Conservation (phyloP, 2,888 invertebrate species). For the Listrodromus nycthemerus region DNA sequence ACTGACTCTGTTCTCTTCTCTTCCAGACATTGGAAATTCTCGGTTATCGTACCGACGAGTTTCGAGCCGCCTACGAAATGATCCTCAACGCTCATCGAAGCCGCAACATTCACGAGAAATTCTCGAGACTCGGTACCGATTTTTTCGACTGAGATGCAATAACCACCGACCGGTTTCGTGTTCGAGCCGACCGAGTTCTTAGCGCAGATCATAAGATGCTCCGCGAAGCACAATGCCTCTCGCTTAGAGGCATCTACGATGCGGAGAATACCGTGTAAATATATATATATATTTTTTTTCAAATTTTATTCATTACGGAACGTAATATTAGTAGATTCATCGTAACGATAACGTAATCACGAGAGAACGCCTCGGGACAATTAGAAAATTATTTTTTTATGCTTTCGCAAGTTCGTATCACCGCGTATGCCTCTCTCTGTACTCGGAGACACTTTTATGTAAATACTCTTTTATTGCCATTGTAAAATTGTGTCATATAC, state of each 20-base stretch:
- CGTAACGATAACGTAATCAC: slow-evolving; percentile 3
- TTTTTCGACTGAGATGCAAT: slow-evolving; percentile 81
- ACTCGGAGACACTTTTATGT: slow-evolving; percentile 19
- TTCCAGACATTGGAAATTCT: slow-evolving; percentile 88
- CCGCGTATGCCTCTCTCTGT: slow-evolving; percentile 21
- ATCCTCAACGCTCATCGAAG: slow-evolving; percentile 86
- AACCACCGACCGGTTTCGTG: slow-evolving; percentile 73
- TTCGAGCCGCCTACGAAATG: slow-evolving; percentile 86
- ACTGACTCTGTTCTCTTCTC: slow-evolving; percentile 87
- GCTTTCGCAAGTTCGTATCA: slow-evolving; percentile 35
- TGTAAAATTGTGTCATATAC: slow-evolving; percentile 36
- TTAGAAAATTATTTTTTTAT: slow-evolving; percentile 47
- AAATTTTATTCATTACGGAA: slow-evolving; percentile 54
- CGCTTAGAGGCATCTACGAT: slow-evolving; percentile 70
- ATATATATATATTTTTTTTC: slow-evolving; percentile 36
- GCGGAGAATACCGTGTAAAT: slow-evolving; percentile 51
- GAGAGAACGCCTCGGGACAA: slow-evolving; percentile 24
- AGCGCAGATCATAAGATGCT: slow-evolving; percentile 73
- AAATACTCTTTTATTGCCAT: slow-evolving; percentile 49
- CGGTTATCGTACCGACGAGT: slow-evolving; percentile 87
- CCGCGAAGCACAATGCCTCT: slow-evolving; percentile 75
- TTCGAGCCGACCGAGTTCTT: slow-evolving; percentile 66
- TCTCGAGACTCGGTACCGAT: slow-evolving; percentile 85
- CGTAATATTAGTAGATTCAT: slow-evolving; percentile 44
- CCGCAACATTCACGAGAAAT: slow-evolving; percentile 87